Base-by-base conservation (phyloP, 1,140 invertebrate genomes). In the Tetramorium parvispinum region DNA sequence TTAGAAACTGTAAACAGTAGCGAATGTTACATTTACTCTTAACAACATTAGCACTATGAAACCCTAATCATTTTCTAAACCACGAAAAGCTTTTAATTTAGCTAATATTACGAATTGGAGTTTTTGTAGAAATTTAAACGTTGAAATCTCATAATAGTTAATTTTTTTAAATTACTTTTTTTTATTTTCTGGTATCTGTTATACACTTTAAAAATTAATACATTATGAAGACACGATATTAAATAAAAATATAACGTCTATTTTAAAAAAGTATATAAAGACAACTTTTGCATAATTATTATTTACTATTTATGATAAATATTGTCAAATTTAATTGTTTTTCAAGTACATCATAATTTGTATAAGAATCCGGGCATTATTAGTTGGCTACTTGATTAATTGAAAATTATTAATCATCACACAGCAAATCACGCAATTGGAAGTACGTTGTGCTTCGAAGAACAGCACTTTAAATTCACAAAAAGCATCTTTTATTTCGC, bases 81-180 rank as follows among this genome's bases (percentile, higher is more conserved):
- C 86, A 71, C 87, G 57, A 51, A 89, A 89, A 89, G 77, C 87
- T 89, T 89, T 89, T 89, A 86, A 71, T 78, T 55, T 68, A 49
- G 63, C 51, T 68, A 11, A 68, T 76, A 51, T 68, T 77, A 63
- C 5, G 46, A 78, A 59, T 85, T 78, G 18, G 24, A 87, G 57
- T 63, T 27, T 76, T 53, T 65, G 37, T 24, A 27, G 27, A 27
- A 73, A 73, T 55, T 21, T 51, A 13, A 57, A 70, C 49, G 37
- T 46, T 65, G n/a, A 53, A 59, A 37, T 43, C 16, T 37, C 6
- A 18, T 24, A 16, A 7, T 40, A 16, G 53, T 16, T 16, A 3
- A 24, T 37, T 37, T 70, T 32, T 75, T 75, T 75, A 71, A 32
- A 10, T 71, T 46, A 8, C 55, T n/a, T 53, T 5, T 57, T 55